Evolutionary conservation across 2,797 vertebrate genomes (phyloP).

Genomic region (Columba guinea): DNA sequence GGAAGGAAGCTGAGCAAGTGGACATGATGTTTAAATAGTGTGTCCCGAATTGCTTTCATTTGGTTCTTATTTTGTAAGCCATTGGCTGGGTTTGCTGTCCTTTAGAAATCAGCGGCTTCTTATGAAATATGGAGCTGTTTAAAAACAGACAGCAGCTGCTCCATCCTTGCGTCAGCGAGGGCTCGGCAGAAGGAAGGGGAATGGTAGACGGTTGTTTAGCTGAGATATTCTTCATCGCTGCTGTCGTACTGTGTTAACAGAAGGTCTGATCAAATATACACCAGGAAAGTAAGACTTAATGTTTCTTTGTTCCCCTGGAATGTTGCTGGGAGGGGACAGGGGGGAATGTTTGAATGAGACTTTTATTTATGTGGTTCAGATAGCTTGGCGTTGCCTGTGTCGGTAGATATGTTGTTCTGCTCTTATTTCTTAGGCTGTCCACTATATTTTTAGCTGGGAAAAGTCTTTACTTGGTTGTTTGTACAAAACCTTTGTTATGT

Average conservation of each 20-base stretch:
- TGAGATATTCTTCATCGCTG: constrained; percentile 52
- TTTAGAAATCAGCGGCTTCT: constrained; percentile 66
- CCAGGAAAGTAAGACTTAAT: constrained; percentile 67
- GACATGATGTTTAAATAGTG: constrained; percentile 6
- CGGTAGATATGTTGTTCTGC: neutral
- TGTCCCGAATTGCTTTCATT: constrained; percentile 63
- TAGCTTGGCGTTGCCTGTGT: neutral
- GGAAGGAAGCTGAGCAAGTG: constrained; percentile 47
- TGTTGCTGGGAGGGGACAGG: constrained; percentile 24
- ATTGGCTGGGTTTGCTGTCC: constrained; percentile 63
- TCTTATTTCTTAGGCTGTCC: constrained; percentile 8
- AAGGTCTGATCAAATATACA: constrained; percentile 66
- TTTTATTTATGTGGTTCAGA: constrained; percentile 59
- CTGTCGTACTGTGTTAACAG: constrained; percentile 68
- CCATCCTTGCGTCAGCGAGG: constrained; percentile 57
- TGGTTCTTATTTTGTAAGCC: constrained; percentile 60
- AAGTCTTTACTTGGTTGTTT: constrained; percentile 26
- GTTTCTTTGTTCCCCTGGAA: constrained; percentile 66
- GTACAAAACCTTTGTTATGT: neutral
- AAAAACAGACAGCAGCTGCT: constrained; percentile 72
- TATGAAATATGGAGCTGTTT: constrained; percentile 68
- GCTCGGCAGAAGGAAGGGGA: constrained; percentile 56
- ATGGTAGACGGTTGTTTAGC: constrained; percentile 57
- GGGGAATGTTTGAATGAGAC: constrained; percentile 55
- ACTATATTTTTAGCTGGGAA: constrained; percentile 48